These are phyloP conservation scores for Pagetopsis macropterus DNA, from an alignment of 2,797 vertebrate species.

Conservation along the genomic window DNA sequence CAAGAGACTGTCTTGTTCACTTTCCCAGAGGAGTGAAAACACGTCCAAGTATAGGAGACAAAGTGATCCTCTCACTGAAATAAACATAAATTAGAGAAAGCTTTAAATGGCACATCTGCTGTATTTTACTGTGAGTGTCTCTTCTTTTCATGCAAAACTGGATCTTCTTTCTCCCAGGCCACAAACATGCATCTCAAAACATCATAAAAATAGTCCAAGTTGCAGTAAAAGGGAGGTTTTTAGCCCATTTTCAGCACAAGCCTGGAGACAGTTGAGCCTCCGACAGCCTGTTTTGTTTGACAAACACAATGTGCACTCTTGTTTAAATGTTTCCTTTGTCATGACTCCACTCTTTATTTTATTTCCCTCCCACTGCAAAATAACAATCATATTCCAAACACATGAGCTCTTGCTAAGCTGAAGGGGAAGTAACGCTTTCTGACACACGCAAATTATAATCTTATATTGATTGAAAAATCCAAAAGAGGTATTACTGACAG, in stretches of 20 bases:
- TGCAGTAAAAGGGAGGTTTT: slow-evolving; percentile 7
- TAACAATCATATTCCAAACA: slow-evolving; percentile 1
- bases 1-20: slow-evolving; percentile 20
- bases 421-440: slow-evolving; percentile 1
- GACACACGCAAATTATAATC: slow-evolving; percentile 8
- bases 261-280: slow-evolving; percentile 39
- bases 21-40: slow-evolving; percentile 12
- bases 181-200: slow-evolving; percentile 12
- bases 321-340: slow-evolving; percentile 31
- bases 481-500: background rate
- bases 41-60: background rate
- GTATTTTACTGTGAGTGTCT: background rate
- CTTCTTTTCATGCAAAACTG: background rate
- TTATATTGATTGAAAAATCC: slow-evolving; percentile 1
- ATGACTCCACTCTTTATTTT: background rate
- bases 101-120: slow-evolving; percentile 1
- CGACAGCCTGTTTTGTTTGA: slow-evolving; percentile 10
- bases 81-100: background rate
- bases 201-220: slow-evolving; percentile 1
- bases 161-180: slow-evolving; percentile 8
- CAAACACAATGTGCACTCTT: slow-evolving; percentile 39
- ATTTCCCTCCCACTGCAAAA: background rate
- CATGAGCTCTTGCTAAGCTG: background rate
- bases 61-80: slow-evolving; percentile 9
- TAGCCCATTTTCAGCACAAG: slow-evolving; percentile 14